Percentiles rank a stretch among this genome's conserved stretches.
Conservation (phyloP, 2,888 invertebrate species). For the Zonitis immaculata region DNA sequence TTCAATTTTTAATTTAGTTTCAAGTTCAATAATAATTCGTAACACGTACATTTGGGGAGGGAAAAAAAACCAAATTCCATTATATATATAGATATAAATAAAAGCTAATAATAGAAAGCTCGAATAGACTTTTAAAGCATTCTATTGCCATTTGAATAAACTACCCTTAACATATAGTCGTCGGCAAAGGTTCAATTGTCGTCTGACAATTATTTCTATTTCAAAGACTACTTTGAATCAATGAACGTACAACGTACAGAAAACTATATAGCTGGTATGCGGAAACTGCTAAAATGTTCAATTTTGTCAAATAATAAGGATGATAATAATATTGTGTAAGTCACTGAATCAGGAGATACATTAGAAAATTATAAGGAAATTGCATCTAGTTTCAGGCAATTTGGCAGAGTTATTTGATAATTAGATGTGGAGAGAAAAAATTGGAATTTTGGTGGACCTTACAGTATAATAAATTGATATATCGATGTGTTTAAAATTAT, state of each 20-base stretch:
- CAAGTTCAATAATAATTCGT: constrained; percentile 1
- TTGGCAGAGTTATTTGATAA: neutral
- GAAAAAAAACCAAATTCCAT: too few species aligned
- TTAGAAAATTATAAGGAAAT: neutral
- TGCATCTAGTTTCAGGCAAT: neutral
- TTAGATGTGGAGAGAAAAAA: too few species aligned
- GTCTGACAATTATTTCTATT: neutral
- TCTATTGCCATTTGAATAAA: constrained; percentile 3
- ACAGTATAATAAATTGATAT: too few species aligned
- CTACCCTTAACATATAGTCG: constrained; percentile 1
- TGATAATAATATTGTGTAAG: too few species aligned
- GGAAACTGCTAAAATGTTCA: neutral
- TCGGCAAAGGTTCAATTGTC: neutral
- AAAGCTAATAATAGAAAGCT: neutral
- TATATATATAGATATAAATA: too few species aligned
- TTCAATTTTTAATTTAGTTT: neutral
- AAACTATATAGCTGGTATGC: neutral
- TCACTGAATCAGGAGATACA: neutral
- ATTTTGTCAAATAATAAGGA: too few species aligned
- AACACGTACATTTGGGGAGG: too few species aligned
- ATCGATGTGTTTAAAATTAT: too few species aligned
- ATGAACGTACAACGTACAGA: neutral
- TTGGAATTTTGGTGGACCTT: too few species aligned
- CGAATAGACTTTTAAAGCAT: constrained; percentile 1
- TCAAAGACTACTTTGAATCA: neutral